Conservation (phyloP, 2,797 vertebrate species). For the Synaphobranchus kaupii region DNA sequence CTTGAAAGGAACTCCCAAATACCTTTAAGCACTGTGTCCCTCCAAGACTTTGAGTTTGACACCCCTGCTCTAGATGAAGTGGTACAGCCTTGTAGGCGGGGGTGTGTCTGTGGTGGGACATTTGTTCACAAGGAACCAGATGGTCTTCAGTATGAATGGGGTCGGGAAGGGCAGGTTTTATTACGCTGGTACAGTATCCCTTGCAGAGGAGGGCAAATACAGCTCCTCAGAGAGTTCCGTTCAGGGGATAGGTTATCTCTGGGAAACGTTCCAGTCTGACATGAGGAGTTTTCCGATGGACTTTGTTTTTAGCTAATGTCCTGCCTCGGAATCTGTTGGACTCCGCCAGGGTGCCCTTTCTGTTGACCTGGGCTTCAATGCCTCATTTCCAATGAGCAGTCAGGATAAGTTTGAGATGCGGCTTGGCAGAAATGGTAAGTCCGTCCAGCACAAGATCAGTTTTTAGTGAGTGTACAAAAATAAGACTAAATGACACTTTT, state of each 20-base stretch:
- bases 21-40: too few relatives aligned
- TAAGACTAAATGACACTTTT: not conserved
- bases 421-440: constrained; percentile 39
- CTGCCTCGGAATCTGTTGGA: constrained; percentile 16
- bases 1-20: not conserved
- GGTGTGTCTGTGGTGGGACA: constrained; percentile 37
- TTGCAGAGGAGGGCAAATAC: constrained; percentile 20
- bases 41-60: not conserved
- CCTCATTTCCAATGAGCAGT: constrained; percentile 39
- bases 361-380: constrained; percentile 22
- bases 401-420: constrained; percentile 16
- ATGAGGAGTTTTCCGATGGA: not conserved
- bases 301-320: not conserved
- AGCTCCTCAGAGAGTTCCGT: constrained; percentile 10
- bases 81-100: constrained; percentile 38
- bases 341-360: not conserved
- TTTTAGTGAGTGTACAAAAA: not conserved
- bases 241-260: not conserved
- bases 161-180: constrained; percentile 37
- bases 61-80: constrained; percentile 19
- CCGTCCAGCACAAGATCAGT: not conserved
- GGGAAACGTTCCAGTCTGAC: constrained; percentile 19
- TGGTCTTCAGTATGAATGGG: constrained; percentile 41
- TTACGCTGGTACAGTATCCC: constrained; percentile 33
- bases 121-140: constrained; percentile 46